Percentiles rank a stretch among this genome's conserved stretches.
phyloP scores from a whole-genome alignment of 2,888 invertebrate species.

The Caenorhabditis wallacei region DNA sequence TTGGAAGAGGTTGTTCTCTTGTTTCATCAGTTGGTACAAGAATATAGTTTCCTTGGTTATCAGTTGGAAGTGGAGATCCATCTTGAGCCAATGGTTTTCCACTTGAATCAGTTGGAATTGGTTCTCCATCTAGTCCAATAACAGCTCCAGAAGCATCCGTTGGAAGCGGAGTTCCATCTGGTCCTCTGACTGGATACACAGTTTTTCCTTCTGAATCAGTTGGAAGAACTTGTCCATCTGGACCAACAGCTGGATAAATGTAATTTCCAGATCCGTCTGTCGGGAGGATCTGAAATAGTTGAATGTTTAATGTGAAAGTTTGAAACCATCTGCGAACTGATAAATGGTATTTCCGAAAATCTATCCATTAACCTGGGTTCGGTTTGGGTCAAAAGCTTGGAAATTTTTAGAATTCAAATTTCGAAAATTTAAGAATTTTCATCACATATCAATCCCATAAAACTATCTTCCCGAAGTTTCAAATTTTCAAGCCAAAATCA shows the following conservation, averaged over 20 bases:
- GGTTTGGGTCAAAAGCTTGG: too few relatives aligned
- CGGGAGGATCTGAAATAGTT: conserved; percentile 42
- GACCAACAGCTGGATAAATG: conserved; percentile 69
- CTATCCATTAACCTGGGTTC: too few relatives aligned
- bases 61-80: conserved; percentile 71
- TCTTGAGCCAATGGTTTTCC: conserved; percentile 59
- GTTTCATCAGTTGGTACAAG: conserved; percentile 33
- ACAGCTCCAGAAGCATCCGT: conserved; percentile 62
- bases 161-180: conserved; percentile 31
- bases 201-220: neutral
- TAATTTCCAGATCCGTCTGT: conserved; percentile 67
- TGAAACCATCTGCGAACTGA: neutral
- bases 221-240: conserved; percentile 40
- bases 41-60: conserved; percentile 64
- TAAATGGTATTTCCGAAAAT: neutral
- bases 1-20: conserved; percentile 21
- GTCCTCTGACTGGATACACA: conserved; percentile 51
- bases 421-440: too few relatives aligned
- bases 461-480: too few relatives aligned
- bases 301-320: neutral
- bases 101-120: conserved; percentile 65
- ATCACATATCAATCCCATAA: too few relatives aligned
- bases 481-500: too few relatives aligned
- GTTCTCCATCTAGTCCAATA: conserved; percentile 63
- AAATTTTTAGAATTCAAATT: too few relatives aligned